Percentiles rank a stretch among this genome's conserved stretches.
Conservation (phyloP, 2,888 invertebrate genomes). For the Ametastegia equiseti region DNA sequence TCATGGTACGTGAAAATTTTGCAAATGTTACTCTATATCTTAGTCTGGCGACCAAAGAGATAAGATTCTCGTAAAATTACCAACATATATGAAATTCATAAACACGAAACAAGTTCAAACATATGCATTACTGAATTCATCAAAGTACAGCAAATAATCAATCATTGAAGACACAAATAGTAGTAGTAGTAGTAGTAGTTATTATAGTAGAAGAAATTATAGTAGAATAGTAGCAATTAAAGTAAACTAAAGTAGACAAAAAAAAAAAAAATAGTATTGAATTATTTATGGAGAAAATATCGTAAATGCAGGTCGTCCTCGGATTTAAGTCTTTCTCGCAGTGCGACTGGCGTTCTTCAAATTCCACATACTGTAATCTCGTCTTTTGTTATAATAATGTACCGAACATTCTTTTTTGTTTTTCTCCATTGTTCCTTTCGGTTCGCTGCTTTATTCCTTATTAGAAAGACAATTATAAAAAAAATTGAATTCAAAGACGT, state of each 20-base stretch:
- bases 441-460: too few relatives aligned
- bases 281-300: conserved; percentile 69
- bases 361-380: not conserved
- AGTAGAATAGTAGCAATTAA: conserved; percentile 57
- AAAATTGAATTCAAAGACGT: too few relatives aligned
- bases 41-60: conserved; percentile 1
- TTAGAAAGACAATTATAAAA: too few relatives aligned
- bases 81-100: conserved; percentile 25
- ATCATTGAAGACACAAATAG: conserved; percentile 66
- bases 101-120: conserved; percentile 42
- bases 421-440: too few relatives aligned
- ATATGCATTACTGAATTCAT: conserved; percentile 40
- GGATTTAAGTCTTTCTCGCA: conserved; percentile 46
- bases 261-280: conserved; percentile 56
- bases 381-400: not conserved
- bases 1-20: conserved; percentile 19
- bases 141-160: conserved; percentile 56
- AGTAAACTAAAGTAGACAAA: conserved; percentile 69
- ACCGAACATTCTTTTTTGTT: not conserved
- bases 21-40: not conserved
- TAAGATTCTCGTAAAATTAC: conserved; percentile 7
- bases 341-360: not conserved
- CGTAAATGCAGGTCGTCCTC: conserved; percentile 61
- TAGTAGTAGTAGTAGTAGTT: conserved; percentile 60
- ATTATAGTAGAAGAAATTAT: conserved; percentile 69